phyloP scores from a whole-genome alignment of 2,113 vertebrate species.

The rat (Rattus norvegicus) region DNA sequence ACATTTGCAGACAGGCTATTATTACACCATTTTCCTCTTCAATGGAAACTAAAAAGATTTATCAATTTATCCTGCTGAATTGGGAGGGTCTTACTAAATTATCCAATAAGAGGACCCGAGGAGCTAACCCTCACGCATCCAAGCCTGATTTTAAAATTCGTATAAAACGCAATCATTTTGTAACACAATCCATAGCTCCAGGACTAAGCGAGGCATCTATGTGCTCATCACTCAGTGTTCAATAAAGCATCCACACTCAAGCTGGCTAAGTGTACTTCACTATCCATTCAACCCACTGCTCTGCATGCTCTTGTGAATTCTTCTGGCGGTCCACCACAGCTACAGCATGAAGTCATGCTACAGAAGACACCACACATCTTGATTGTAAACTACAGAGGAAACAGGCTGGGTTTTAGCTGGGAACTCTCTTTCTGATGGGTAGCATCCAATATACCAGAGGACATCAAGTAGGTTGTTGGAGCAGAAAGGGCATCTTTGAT shows the following conservation, averaged over 20 bases:
- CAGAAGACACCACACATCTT: background rate
- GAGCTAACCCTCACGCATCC: background rate
- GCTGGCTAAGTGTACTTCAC: background rate
- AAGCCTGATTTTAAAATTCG: background rate
- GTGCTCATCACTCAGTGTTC: conserved; percentile 4
- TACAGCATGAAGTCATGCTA: background rate
- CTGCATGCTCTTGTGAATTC: no score
- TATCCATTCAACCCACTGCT: accelerated
- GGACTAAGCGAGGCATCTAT: background rate
- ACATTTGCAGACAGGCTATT: conserved; percentile 34
- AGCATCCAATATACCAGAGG: no score
- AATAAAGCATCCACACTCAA: conserved; percentile 28
- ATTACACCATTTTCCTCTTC: conserved; percentile 12
- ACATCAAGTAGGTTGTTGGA: no score
- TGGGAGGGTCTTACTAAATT: background rate
- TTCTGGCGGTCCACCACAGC: background rate
- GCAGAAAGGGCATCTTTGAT: background rate
- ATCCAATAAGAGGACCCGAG: background rate
- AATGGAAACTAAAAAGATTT: conserved; percentile 28
- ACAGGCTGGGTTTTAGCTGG: background rate
- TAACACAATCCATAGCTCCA: background rate
- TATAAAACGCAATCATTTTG: background rate
- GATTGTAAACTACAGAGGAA: background rate
- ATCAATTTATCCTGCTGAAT: background rate
- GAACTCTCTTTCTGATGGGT: background rate